Evolutionary conservation across 37 sponge, comb jelly and placozoan genomes (phyloP), one percentile per base, ranked within the genome.

Genomic region (Hexactinellida sp.): DNA sequence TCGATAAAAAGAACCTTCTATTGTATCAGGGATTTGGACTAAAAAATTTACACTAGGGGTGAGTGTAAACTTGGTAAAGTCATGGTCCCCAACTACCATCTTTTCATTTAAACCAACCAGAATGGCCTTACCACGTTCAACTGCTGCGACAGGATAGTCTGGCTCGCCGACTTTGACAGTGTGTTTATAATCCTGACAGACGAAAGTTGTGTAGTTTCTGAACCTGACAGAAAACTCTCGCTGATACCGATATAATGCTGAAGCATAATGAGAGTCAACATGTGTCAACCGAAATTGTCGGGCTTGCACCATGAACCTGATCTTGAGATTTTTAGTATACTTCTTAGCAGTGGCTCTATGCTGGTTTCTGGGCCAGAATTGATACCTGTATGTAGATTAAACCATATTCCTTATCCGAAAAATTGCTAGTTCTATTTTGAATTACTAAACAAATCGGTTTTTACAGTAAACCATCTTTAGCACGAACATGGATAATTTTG

Each of bases 101-200:
- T 71, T 38, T 37, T 85, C 84, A 86, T 86, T 51, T 37, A 0
- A 10, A 36, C 54, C 1, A 1, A 91, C 88, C n/a, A 91, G 41
- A 5, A 89, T 87, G 0, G 38, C 34, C 55, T 82, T 82, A 1
- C 88, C 90, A 37, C 90, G 51, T 34, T 92, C 90, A 55, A 82
- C 88, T 21, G 90, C 88, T 28, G 90, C 92, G 36, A 92, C 88
- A 7, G 90, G 92, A 37, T 51, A 89, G 13, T 83, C 82, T 1
- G 92, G 92, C 36, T 89, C 90, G 16, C 92, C 90, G 24, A 92
- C 82, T 39, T 92, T 92, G 1, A 89, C 36, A 36, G 36, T 23
- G 84, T 92, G 88, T 36, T 92, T 92, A 55, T 92, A 86, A 37
- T 91, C 88, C 38, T 88, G 28, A 0, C 37, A 88, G 28, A 90